Conservation (phyloP, 2,888 invertebrate genomes). For the Himalopsyche tibetana region DNA sequence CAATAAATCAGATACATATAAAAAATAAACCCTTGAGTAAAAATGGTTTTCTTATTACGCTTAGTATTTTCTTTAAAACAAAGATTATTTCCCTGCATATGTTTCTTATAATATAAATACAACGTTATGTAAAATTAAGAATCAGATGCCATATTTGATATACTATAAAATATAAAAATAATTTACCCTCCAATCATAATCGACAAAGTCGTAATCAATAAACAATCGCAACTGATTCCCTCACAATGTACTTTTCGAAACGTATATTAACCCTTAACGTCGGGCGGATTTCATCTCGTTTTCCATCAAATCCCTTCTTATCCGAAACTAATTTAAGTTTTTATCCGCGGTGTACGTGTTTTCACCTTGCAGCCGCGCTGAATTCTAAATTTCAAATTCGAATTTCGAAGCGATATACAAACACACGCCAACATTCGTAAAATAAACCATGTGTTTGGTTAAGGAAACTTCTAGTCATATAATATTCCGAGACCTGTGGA, state of each 20-base stretch:
- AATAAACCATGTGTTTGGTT: constrained; percentile 37
- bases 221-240: background rate
- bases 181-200: too few relatives aligned
- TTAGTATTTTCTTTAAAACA: too few relatives aligned
- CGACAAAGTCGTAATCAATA: background rate
- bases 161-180: too few relatives aligned
- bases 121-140: too few relatives aligned
- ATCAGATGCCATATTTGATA: too few relatives aligned
- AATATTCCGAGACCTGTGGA: background rate
- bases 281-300: constrained; percentile 28
- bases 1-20: too few relatives aligned
- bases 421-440: constrained; percentile 27
- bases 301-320: constrained; percentile 57
- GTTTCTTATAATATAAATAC: too few relatives aligned
- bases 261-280: constrained; percentile 29
- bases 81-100: too few relatives aligned
- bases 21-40: too few relatives aligned
- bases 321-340: constrained; percentile 64
- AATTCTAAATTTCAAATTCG: constrained; percentile 55
- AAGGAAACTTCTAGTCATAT: background rate
- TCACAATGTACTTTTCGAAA: background rate
- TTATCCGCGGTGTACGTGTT: constrained; percentile 59
- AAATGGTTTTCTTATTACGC: too few relatives aligned
- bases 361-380: constrained; percentile 52
- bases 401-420: constrained; percentile 31